These are phyloP conservation scores for Microctonus hyperodae DNA, from an alignment of 2,888 invertebrate genomes.

Conservation along the genomic window DNA sequence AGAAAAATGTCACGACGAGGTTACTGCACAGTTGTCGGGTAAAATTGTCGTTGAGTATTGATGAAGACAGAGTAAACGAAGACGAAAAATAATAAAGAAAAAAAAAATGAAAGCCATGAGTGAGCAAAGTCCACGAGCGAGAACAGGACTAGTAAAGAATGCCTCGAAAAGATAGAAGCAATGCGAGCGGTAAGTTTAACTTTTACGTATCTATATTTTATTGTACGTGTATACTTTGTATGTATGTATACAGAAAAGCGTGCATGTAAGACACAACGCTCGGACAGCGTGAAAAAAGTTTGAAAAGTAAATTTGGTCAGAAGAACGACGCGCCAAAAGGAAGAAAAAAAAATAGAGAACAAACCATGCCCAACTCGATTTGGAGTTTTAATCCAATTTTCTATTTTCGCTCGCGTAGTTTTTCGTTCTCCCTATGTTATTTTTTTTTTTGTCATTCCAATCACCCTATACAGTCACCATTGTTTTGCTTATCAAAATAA, in stretches of 20 bases:
- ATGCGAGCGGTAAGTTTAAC: neutral
- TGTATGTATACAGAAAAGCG: neutral
- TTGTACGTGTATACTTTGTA: too few relatives aligned
- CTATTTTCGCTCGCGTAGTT: constrained; percentile 29
- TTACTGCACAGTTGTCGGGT: neutral
- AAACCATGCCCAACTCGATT: constrained; percentile 51
- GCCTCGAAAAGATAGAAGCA: neutral
- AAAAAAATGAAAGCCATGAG: neutral
- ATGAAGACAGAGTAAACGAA: neutral
- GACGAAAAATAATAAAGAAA: neutral
- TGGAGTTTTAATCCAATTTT: constrained; percentile 57
- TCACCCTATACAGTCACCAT: neutral
- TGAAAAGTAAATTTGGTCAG: constrained; percentile 55
- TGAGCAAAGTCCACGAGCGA: neutral
- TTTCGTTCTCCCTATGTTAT: constrained; percentile 22
- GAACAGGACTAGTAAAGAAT: neutral
- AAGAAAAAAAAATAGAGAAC: constrained; percentile 18
- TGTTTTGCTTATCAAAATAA: too few relatives aligned
- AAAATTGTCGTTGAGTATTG: constrained; percentile 4
- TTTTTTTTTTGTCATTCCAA: constrained; percentile 18
- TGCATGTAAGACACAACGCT: neutral
- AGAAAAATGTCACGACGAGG: neutral
- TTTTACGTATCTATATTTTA: neutral
- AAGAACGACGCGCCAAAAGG: constrained; percentile 18
- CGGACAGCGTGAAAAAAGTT: constrained; percentile 51